A percentile compares a stretch with the other conserved stretches of the same genome.
Evolutionary conservation across 2,888 invertebrate genomes (phyloP).

Genomic region (Pristionchus japonicus): DNA sequence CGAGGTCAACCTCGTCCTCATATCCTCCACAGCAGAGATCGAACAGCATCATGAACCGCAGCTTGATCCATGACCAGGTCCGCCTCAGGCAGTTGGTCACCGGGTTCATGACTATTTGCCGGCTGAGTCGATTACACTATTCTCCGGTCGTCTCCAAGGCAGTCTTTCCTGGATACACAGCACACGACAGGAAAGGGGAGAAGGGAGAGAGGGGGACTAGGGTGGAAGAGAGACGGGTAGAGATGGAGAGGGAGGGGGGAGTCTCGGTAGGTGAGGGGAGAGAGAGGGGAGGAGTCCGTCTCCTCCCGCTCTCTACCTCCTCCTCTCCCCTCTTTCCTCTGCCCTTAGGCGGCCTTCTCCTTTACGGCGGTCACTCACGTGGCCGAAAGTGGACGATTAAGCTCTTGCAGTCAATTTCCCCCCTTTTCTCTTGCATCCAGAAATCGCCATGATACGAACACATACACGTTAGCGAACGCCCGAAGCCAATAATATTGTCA

Average conservation of each 20-base stretch:
- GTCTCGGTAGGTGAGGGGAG: conserved; percentile 11
- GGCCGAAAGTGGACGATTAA: not conserved
- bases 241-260: conserved; percentile 12
- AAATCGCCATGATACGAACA: too few species aligned
- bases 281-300: not conserved
- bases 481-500: too few species aligned
- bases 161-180: not conserved
- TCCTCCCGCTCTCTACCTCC: not conserved
- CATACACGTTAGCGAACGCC: too few species aligned
- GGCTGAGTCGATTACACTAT: too few species aligned
- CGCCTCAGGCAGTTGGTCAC: conserved; percentile 41
- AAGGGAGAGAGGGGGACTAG: not conserved
- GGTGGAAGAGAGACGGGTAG: not conserved
- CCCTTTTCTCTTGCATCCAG: not conserved
- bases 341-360: conserved; percentile 2
- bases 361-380: not conserved
- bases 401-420: not conserved
- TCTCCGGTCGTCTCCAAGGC: not conserved
- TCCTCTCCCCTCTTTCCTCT: not conserved
- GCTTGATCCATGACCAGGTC: conserved; percentile 45
- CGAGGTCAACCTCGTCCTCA: conserved; percentile 30
- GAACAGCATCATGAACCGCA: conserved; percentile 16
- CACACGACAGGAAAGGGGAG: not conserved
- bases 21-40: conserved; percentile 32
- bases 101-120: conserved; percentile 45